phyloP scores from a whole-genome alignment of 2,888 invertebrate species.

The Ophion ventricosus region DNA sequence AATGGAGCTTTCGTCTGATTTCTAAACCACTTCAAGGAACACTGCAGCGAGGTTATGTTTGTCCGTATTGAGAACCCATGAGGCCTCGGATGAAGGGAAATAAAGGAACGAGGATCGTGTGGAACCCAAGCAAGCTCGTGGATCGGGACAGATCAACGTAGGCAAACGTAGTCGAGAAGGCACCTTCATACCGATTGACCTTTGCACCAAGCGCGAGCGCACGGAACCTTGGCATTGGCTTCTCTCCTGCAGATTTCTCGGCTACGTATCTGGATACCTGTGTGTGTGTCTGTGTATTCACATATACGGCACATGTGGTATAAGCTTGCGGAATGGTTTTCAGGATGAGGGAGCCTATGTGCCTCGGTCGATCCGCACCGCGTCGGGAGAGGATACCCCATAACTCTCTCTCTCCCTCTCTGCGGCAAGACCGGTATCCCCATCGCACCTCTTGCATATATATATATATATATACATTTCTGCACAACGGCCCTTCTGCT shows the following conservation, averaged over 20 bases:
- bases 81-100: conserved; percentile 7
- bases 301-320: not conserved
- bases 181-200: conserved; percentile 66
- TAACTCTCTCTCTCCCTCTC: conserved; percentile 67
- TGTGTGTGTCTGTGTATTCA: conserved; percentile 26
- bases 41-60: not conserved
- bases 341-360: conserved; percentile 58
- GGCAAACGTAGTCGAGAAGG: conserved; percentile 59
- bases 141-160: conserved; percentile 62
- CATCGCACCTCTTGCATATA: conserved; percentile 25
- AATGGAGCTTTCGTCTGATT: no score
- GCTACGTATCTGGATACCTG: conserved; percentile 48
- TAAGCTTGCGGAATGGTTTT: conserved; percentile 60
- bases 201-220: conserved; percentile 65
- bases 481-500: conserved; percentile 50
- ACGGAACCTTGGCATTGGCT: conserved; percentile 67
- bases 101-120: conserved; percentile 60
- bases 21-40: no score
- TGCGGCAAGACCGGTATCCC: conserved; percentile 68
- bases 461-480: conserved; percentile 3
- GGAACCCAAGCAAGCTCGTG: conserved; percentile 61
- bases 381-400: conserved; percentile 62
- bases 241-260: conserved; percentile 36
- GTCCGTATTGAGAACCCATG: conserved; percentile 30
- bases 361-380: conserved; percentile 31